Evolutionary conservation across 2,888 invertebrate species (phyloP).

Genomic region (Amblyteles armatorius): DNA sequence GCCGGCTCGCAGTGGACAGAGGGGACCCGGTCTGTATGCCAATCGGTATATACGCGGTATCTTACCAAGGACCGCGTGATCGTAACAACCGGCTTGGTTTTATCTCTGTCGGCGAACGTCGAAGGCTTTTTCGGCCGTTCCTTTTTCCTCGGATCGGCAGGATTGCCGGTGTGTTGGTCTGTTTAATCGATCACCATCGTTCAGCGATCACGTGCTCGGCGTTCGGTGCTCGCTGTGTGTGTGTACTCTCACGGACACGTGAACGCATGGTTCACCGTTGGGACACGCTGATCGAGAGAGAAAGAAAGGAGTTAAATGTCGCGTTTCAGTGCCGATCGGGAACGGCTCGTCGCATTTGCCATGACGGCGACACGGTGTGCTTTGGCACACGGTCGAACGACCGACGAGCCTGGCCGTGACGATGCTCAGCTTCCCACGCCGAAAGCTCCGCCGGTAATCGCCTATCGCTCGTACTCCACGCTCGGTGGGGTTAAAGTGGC

Average conservation of each 20-base stretch:
- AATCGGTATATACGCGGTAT: constrained; percentile 8
- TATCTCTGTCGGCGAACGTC: constrained; percentile 42
- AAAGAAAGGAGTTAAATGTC: constrained; percentile 38
- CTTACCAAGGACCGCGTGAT: constrained; percentile 17
- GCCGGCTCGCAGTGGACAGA: constrained; percentile 44
- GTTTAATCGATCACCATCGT: constrained; percentile 59
- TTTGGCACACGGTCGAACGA: constrained; percentile 17
- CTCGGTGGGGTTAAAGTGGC: not conserved
- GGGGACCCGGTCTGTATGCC: constrained; percentile 15
- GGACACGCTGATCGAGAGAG: constrained; percentile 41
- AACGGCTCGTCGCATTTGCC: constrained; percentile 24
- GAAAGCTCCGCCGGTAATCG: constrained; percentile 31
- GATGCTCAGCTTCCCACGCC: constrained; percentile 54
- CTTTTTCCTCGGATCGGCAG: constrained; percentile 11
- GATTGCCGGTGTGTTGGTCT: constrained; percentile 24
- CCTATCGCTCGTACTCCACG: not conserved
- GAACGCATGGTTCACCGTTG: constrained; percentile 44
- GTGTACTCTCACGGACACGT: constrained; percentile 3
- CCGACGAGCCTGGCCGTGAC: constrained; percentile 29
- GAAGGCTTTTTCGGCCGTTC: constrained; percentile 28
- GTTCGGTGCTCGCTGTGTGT: constrained; percentile 17
- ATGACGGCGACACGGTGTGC: not conserved
- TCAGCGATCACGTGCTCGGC: constrained; percentile 49
- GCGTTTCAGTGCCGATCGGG: constrained; percentile 35
- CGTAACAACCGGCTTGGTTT: constrained; percentile 41